Conservation (phyloP, 2,797 vertebrate genomes). For the Prionace glauca region DNA sequence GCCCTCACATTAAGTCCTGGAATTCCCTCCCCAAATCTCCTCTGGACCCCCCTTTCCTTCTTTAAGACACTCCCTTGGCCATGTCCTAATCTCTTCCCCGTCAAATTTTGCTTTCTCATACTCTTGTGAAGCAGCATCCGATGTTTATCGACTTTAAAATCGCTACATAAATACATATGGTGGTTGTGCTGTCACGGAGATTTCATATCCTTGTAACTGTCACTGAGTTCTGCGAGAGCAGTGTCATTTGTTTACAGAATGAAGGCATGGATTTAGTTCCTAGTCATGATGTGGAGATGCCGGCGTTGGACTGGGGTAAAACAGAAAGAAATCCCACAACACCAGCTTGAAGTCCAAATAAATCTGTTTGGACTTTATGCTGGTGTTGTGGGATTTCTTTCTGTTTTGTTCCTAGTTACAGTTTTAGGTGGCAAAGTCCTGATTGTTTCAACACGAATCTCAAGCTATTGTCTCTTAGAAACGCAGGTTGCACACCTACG, state of each 20-base stretch:
- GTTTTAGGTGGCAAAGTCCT: not conserved
- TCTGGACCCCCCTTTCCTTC: not conserved
- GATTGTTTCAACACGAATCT: not conserved
- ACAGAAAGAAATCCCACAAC: too few species aligned
- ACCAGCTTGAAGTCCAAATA: too few species aligned
- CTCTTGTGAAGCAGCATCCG: not conserved
- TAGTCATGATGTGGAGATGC: too few species aligned
- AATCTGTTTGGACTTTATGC: too few species aligned
- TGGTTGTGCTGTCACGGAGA: not conserved
- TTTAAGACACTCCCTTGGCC: not conserved
- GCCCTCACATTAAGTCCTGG: not conserved
- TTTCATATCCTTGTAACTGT: not conserved
- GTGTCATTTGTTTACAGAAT: not conserved
- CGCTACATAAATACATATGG: not conserved
- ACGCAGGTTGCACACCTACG: not conserved
- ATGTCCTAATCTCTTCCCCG: not conserved
- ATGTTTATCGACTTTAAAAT: not conserved
- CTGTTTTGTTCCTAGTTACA: too few species aligned
- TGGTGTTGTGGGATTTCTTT: too few species aligned
- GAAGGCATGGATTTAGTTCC: not conserved
- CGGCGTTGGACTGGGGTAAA: too few species aligned
- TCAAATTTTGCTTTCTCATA: not conserved
- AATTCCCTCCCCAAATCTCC: not conserved
- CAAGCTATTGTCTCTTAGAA: not conserved
- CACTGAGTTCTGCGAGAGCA: not conserved